Base-by-base conservation (phyloP, 2,113 vertebrate species). In the Oenanthe oenanthe region DNA sequence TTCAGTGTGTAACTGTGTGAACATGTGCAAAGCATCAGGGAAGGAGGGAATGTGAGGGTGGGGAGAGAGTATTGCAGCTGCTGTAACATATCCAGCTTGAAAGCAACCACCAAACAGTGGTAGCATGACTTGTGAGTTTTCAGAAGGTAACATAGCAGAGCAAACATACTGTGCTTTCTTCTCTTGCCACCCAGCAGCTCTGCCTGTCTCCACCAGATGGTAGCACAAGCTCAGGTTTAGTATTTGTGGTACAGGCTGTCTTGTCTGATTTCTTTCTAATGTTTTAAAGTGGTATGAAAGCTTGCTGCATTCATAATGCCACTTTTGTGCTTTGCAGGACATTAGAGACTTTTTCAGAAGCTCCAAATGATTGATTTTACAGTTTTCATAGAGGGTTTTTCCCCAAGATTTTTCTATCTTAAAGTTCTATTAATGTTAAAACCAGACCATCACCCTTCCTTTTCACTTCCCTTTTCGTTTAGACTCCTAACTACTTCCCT, bases 121-220 rank as follows among this genome's bases (percentile, higher is more conserved):
- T 3, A 34, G 9, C 5, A 21, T 25, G 36, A 60, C 26, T 51
- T 60, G 28, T 6, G 17, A n/a, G 9, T 51, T 72, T 51, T 63
- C 40, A 63, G 43, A 71, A 80, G 21, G 9, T 19, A 54, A 24
- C 16, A 26, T 2, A 57, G 26, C 58, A 29, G 12, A 56, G 21
- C 21, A 66, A 85, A 45, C 8, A 12, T 2, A 2, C 25, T 32
- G 15, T 25, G 22, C 18, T 47, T 70, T 10, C 3, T 68, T 47
- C 48, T 34, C 48, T 22, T 34, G 36, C 34, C 22, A 32, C 24
- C 11, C 28, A n/a, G 77, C 84, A 91, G 38, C 81, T 76, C 17
- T 75, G 54, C 38, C 20, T 54, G 67, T 79, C 81, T 95, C 94
- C 95, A 95, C 77, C 68, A 96, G 95, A 45, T 92, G 95, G 94